phyloP scores from a whole-genome alignment of 1,140 invertebrate genomes.

The Carcinoscorpius rotundicauda region DNA sequence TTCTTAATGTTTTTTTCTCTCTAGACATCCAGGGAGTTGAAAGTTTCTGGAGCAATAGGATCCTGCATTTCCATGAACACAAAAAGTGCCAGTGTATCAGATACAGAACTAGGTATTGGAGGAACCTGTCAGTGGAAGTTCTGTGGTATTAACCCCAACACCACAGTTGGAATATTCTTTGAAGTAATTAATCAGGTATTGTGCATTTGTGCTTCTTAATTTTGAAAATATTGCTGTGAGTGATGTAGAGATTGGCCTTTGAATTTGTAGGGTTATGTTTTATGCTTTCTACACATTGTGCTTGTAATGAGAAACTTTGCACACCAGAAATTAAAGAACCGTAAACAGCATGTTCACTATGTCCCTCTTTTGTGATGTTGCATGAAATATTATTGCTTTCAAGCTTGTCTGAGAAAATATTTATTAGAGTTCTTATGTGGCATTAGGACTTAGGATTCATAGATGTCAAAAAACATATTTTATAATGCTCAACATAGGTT shows the following conservation, averaged over 20 bases:
- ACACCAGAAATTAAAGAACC: background rate
- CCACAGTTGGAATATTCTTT: conserved; percentile 89
- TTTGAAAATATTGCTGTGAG: too few relatives aligned
- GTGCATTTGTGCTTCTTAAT: background rate
- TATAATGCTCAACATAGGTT: too few relatives aligned
- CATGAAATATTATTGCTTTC: too few relatives aligned
- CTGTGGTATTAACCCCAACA: conserved; percentile 83
- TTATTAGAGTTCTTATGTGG: too few relatives aligned
- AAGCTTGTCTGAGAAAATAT: too few relatives aligned
- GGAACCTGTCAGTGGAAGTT: conserved; percentile 98
- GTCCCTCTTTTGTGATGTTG: conserved; percentile 6
- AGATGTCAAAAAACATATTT: too few relatives aligned
- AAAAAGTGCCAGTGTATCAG: conserved; percentile 80
- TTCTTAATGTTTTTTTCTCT: conserved; percentile 24
- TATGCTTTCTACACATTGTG: too few relatives aligned
- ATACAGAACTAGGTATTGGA: conserved; percentile 93
- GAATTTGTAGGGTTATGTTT: too few relatives aligned
- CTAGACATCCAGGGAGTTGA: conserved; percentile 45
- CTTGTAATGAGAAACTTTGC: background rate
- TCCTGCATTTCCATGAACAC: conserved; percentile 87
- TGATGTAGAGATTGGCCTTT: too few relatives aligned
- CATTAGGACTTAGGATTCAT: too few relatives aligned
- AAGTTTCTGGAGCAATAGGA: conserved; percentile 86
- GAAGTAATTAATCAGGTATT: conserved; percentile 82
- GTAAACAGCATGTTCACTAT: conserved; percentile 9